These are phyloP conservation scores for Xylota segnis DNA, from an alignment of 2,888 invertebrate species.

Conservation along the genomic window DNA sequence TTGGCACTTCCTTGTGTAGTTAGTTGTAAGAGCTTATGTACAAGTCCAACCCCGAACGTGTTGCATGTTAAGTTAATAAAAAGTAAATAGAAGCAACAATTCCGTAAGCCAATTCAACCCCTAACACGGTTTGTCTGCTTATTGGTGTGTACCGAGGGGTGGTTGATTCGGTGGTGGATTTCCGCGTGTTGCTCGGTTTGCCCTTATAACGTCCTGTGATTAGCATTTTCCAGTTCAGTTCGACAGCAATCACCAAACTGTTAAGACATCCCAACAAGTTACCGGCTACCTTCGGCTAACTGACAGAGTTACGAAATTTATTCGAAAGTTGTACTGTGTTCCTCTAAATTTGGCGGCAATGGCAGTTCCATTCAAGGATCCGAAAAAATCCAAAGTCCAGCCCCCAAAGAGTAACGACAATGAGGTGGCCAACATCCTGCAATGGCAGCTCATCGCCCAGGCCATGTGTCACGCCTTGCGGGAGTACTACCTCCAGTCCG, in stretches of 20 bases:
- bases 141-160: slow-evolving; percentile 44
- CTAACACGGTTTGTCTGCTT: slow-evolving; percentile 40
- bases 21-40: slow-evolving; percentile 15
- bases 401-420: slow-evolving; percentile 19
- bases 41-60: slow-evolving; percentile 47
- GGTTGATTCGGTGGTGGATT: slow-evolving; percentile 71
- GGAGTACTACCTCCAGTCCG: slow-evolving; percentile 81
- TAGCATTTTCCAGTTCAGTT: slow-evolving; percentile 70
- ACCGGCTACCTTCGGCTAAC: background rate
- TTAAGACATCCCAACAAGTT: slow-evolving; percentile 47
- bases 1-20: slow-evolving; percentile 48
- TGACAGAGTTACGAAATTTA: slow-evolving; percentile 47
- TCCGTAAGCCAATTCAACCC: slow-evolving; percentile 71
- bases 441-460: slow-evolving; percentile 82
- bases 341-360: slow-evolving; percentile 77
- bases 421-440: slow-evolving; percentile 75
- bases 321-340: slow-evolving; percentile 53
- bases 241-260: slow-evolving; percentile 53
- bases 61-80: slow-evolving; percentile 68
- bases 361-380: slow-evolving; percentile 83
- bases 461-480: slow-evolving; percentile 83
- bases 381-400: slow-evolving; percentile 78
- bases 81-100: slow-evolving; percentile 75
- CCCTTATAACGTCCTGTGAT: slow-evolving; percentile 64
- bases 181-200: slow-evolving; percentile 60